Evolutionary conservation across 2,888 invertebrate species (phyloP).

Genomic region (Blastobasis lacticolella): DNA sequence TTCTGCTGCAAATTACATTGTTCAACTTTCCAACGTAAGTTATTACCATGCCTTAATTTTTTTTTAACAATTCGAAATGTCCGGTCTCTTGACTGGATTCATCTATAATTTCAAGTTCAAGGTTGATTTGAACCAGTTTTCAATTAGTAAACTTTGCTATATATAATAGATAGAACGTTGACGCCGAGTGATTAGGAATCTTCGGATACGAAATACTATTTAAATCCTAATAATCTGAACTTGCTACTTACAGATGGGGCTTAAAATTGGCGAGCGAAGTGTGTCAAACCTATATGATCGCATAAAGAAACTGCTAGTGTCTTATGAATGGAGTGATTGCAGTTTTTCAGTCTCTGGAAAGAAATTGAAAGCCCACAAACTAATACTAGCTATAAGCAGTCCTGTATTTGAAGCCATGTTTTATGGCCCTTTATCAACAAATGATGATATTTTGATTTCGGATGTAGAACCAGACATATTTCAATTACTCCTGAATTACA

Average conservation of each 20-base stretch:
- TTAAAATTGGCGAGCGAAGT: constrained; percentile 34
- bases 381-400: constrained; percentile 77
- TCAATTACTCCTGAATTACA: constrained; percentile 74
- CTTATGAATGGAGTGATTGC: constrained; percentile 75
- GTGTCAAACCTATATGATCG: constrained; percentile 58
- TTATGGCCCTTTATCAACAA: constrained; percentile 74
- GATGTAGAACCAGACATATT: constrained; percentile 77
- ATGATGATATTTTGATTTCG: constrained; percentile 63
- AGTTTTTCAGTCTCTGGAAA: constrained; percentile 68
- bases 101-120: constrained; percentile 13
- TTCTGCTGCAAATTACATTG: no score
- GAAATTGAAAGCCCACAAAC: constrained; percentile 74
- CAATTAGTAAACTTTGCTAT: neutral
- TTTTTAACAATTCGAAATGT: no score
- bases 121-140: constrained; percentile 13
- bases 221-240: neutral
- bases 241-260: constrained; percentile 54
- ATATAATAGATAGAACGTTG: constrained; percentile 1
- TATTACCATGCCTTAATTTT: no score
- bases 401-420: constrained; percentile 82
- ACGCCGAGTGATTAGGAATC: neutral
- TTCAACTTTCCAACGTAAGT: no score
- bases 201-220: neutral
- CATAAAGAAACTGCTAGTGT: constrained; percentile 58
- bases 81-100: no score